Conservation (phyloP, 2,113 vertebrate genomes). For the Lasiurus cinereus region DNA sequence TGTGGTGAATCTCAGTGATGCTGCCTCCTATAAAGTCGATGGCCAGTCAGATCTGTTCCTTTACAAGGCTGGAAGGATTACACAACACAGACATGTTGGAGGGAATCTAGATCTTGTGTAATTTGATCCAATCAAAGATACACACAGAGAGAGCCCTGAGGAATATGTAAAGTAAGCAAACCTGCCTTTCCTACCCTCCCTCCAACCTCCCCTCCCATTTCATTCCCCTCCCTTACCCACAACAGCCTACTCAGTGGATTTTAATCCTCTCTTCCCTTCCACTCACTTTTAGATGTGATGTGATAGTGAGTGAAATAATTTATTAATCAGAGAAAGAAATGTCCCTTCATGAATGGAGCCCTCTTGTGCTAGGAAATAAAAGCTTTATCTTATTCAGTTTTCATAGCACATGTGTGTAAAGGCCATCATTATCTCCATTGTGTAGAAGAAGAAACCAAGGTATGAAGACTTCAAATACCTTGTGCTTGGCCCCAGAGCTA, state of each 20-base stretch:
- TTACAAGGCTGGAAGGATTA: not conserved
- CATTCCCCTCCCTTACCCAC: too few relatives aligned
- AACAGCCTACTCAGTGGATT: not conserved
- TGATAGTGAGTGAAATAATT: not conserved
- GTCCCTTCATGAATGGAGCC: not conserved
- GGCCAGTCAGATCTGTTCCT: not conserved
- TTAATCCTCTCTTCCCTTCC: not conserved
- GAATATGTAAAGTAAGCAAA: conserved; percentile 47
- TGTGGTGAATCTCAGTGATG: not conserved
- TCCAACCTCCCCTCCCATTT: not conserved
- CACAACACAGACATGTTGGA: not conserved
- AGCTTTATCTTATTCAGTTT: not conserved
- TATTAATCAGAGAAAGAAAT: not conserved
- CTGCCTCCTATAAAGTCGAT: not conserved
- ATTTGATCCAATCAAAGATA: conserved; percentile 34
- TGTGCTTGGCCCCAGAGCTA: not conserved
- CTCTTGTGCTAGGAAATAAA: too few relatives aligned
- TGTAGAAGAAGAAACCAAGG: not conserved
- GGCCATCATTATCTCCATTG: not conserved
- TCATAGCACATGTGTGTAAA: not conserved
- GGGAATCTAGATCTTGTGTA: conserved; percentile 55
- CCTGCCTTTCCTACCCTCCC: not conserved
- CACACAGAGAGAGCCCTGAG: conserved; percentile 3
- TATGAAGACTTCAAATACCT: not conserved
- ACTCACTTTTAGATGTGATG: not conserved